phyloP scores from a whole-genome alignment of 2,797 vertebrate genomes.

The Silurus aristotelis region DNA sequence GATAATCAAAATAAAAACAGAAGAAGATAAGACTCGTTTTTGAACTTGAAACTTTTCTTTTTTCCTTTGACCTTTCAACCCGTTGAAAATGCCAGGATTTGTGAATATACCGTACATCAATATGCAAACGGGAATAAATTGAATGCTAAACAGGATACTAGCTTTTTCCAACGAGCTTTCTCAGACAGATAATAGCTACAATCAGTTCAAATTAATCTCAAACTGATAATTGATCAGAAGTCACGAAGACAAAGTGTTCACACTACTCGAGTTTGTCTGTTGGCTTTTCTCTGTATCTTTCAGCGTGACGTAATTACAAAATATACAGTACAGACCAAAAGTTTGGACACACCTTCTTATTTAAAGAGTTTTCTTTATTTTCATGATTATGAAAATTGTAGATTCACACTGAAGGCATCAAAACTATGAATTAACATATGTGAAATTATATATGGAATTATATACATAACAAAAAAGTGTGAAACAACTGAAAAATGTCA shows the following conservation, averaged over 20 bases:
- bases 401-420: too few relatives aligned
- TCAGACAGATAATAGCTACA: neutral
- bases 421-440: too few relatives aligned
- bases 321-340: too few relatives aligned
- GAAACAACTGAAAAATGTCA: too few relatives aligned
- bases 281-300: neutral
- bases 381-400: too few relatives aligned
- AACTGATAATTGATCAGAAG: neutral
- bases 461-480: too few relatives aligned
- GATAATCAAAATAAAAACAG: neutral
- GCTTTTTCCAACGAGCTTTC: neutral
- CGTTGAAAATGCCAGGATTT: neutral
- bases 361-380: too few relatives aligned
- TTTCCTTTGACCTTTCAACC: too few relatives aligned
- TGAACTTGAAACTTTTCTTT: neutral
- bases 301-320: neutral
- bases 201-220: neutral
- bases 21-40: neutral
- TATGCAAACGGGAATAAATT: neutral
- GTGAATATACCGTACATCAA: neutral
- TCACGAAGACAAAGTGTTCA: neutral
- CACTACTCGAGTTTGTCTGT: neutral
- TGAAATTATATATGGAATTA: too few relatives aligned
- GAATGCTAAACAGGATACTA: neutral
- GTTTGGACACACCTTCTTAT: too few relatives aligned